Conservation (phyloP, 2,797 vertebrate species). For the Oryzias sinensis region DNA sequence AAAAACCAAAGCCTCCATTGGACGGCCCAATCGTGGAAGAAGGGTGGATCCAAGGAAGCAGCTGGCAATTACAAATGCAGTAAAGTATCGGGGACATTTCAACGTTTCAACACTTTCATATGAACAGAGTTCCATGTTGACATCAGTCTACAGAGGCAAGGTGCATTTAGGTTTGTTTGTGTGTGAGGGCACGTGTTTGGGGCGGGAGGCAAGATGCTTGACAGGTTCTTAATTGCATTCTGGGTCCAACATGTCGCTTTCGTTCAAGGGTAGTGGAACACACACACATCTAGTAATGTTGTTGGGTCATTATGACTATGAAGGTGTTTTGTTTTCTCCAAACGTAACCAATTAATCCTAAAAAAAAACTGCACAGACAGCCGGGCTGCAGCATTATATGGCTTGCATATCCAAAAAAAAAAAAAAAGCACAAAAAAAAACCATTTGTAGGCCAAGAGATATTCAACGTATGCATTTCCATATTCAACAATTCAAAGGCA, state of each 20-base stretch:
- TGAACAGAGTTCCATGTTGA: constrained; percentile 7
- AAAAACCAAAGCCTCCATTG: constrained; percentile 65
- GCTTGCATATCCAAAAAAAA: too few relatives aligned
- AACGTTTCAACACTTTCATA: constrained; percentile 64
- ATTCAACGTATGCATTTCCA: constrained; percentile 23
- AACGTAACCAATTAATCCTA: too few relatives aligned
- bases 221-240: constrained; percentile 76
- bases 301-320: constrained; percentile 1
- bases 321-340: too few relatives aligned
- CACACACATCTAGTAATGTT: background rate
- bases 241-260: constrained; percentile 45
- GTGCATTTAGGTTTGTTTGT: constrained; percentile 38
- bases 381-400: too few relatives aligned
- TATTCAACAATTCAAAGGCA: constrained; percentile 18
- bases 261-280: constrained; percentile 28
- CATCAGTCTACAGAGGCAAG: constrained; percentile 46
- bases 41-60: constrained; percentile 40
- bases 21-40: constrained; percentile 55
- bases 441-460: constrained; percentile 15
- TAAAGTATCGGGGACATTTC: constrained; percentile 62
- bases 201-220: constrained; percentile 37
- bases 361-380: too few relatives aligned
- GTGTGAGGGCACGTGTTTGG: constrained; percentile 6
- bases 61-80: constrained; percentile 73
- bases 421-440: too few relatives aligned